Base-by-base conservation (phyloP, 30 jellyfish, hydroid and myxozoan genomes). In the Mastigias papua region DNA sequence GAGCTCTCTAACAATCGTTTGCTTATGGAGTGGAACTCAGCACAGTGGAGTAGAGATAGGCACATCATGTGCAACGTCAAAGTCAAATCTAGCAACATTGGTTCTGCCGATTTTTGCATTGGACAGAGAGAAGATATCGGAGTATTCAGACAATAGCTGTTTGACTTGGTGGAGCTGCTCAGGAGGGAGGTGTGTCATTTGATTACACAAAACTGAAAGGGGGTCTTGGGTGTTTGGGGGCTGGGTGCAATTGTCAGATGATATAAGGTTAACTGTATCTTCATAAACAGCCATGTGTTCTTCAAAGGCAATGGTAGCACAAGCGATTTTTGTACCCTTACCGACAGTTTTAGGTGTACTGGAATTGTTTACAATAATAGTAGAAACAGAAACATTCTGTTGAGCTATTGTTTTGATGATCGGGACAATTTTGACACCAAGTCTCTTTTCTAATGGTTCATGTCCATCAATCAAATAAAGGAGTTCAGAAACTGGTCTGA, bases 61-160 rank as follows among this genome's bases (percentile, higher is more conserved):
- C 22, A 33, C 69, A 73, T 73, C 69, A 73, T 42, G 9, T 20
- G 21, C 69, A 37, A 34, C 69, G 71, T 73, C 69, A 73, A 73
- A 73, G 84, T 73, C 84, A 73, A 63, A 73, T 73, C 84, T 34
- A 31, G 69, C 69, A 64, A 73, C 84, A 35, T 73, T 73, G 84
- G 71, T 69, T 73, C 69, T 34, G 69, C 84, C 84, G 21, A 73
- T 73, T 33, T 16, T 73, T 0, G 84, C 84, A 73, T 73, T 73
- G 68, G 84, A 73, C 84, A 73, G 50, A 26, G 69, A 73, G 69
- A 73, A 73, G 84, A 73, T 73, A 48, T 20, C 30, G 54, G 54
- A 42, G 54, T 42, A 73, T 34, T 73, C 68, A 46, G 84, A 73
- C 69, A 73, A 33, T 3, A 42, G 54, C 54, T 42, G 54, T 57